A percentile compares a stretch with the other conserved stretches of the same genome.
Conservation (phyloP, 1,140 invertebrate genomes). For the Chrysoperla carnea region DNA sequence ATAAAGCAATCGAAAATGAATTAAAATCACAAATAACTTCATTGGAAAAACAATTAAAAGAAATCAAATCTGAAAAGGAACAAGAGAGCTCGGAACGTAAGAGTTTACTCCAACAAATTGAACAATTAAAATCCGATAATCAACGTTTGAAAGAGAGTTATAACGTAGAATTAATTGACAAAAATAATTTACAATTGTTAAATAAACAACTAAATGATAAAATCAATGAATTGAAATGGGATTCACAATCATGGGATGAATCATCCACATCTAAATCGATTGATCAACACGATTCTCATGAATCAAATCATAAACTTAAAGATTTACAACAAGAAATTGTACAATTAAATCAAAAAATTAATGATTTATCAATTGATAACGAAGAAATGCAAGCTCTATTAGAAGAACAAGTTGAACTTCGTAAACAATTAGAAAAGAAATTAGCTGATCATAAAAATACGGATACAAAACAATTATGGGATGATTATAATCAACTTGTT, state of each 20-base stretch:
- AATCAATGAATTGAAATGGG: slow-evolving; percentile 38
- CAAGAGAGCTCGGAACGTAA: slow-evolving; percentile 45
- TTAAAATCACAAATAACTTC: slow-evolving; percentile 41
- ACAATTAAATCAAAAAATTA: slow-evolving; percentile 31
- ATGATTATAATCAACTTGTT: slow-evolving; percentile 8
- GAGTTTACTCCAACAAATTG: slow-evolving; percentile 45
- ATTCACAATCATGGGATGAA: background rate
- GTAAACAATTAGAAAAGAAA: slow-evolving; percentile 14
- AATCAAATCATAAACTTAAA: background rate
- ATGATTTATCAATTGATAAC: slow-evolving; percentile 46
- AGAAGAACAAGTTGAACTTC: slow-evolving; percentile 29
- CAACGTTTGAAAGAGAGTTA: slow-evolving; percentile 63
- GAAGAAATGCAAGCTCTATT: slow-evolving; percentile 49
- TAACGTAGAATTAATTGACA: slow-evolving; percentile 39
- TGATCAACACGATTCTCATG: background rate
- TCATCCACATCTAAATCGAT: background rate
- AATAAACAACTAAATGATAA: slow-evolving; percentile 44
- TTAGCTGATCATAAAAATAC: slow-evolving; percentile 2
- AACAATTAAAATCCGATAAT: slow-evolving; percentile 57
- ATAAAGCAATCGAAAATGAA: slow-evolving; percentile 58
- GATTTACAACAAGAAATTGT: slow-evolving; percentile 16
- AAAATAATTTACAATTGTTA: slow-evolving; percentile 43
- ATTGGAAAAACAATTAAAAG: slow-evolving; percentile 42
- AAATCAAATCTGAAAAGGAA: slow-evolving; percentile 32
- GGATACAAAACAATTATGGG: slow-evolving; percentile 5